Conservation (phyloP, 2,113 vertebrate genomes). For the Epinephelus cyanopodus region DNA sequence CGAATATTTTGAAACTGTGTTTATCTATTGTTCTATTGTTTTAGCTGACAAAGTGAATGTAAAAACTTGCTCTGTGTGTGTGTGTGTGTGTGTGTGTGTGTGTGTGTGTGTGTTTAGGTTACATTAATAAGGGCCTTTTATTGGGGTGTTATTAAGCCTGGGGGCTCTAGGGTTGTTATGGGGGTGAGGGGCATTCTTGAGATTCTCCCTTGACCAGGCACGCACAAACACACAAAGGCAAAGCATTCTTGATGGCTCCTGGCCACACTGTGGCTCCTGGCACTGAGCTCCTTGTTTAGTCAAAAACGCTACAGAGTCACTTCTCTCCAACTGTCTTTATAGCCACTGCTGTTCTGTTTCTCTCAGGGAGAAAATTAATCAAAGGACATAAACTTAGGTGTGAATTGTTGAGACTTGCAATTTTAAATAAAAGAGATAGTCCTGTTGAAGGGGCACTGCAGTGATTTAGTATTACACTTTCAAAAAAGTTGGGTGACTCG, state of each 20-base stretch:
- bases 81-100: constrained; percentile 6
- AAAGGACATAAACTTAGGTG: not conserved
- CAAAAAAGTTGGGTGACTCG: not conserved
- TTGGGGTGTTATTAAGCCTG: constrained; percentile 57
- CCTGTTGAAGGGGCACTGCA: not conserved
- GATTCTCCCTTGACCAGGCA: constrained; percentile 76
- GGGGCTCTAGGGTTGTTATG: constrained; percentile 68
- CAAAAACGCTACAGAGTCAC: constrained; percentile 73
- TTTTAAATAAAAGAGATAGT: not conserved
- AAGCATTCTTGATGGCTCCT: constrained; percentile 75
- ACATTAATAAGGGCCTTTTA: constrained; percentile 63
- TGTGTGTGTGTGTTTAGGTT: constrained; percentile 16
- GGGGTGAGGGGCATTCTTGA: constrained; percentile 79
- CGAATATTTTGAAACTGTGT: not conserved
- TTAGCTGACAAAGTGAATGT: constrained; percentile 26
- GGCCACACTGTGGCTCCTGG: constrained; percentile 72
- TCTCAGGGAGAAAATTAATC: constrained; percentile 1
- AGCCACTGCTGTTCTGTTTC: constrained; percentile 26
- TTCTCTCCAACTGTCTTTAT: constrained; percentile 27
- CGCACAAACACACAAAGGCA: constrained; percentile 52
- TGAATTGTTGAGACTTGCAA: not conserved
- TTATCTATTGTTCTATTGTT: constrained; percentile 51
- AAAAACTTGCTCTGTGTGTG: not conserved
- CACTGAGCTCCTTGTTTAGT: constrained; percentile 82
- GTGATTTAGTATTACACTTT: not conserved